Evolutionary conservation across 2,113 vertebrate genomes (phyloP), one percentile per base, ranked within the genome.

Genomic region (Fregetta grallaria): DNA sequence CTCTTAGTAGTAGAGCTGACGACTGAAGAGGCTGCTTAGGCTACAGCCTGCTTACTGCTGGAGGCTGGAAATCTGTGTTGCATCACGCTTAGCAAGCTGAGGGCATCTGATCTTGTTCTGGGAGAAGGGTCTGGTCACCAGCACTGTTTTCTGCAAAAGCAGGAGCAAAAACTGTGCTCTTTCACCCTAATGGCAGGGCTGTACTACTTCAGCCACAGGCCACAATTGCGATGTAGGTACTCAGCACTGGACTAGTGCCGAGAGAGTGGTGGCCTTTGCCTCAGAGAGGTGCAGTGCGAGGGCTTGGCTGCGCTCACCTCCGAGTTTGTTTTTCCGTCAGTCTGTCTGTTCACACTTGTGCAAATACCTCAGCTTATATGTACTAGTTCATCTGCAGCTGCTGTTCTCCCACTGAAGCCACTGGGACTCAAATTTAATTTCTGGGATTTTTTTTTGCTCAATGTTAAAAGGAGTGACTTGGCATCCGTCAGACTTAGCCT

Each of bases 141-240:
- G 27, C 27, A 26, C 21, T 21, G 29, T 61, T 66, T 29, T 34
- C 58, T 66, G 52, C 16, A 22, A 71, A 76, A 88, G 42, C 47
- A 67, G 47, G 47, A 55, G 32, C 13, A 30, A 50, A 76, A 47
- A 11, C 15, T 20, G 4, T 38, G 36, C 36, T 62, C n/a, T 81
- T 47, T 56, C 58, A 50, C n/a, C 17, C 21, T 17, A 15, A 27
- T 10, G 52, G 36, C 74, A 65, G 55, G 50, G 47, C 45, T 44
- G 11, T 23, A 22, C 15, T 30, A 3, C 36, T 61, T 59, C 40
- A 81, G 29, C 11, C 34, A 6, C 27, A 42, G 73, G 59, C 10
- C 62, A 15, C 18, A 8, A 1, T 23, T 0, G 2, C 27, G 11
- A 1, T 8, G 44, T 17, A 26, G 68, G 42, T 45, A 4, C 34